phyloP scores from a whole-genome alignment of 1,140 invertebrate genomes.

The Vanessa atalanta region DNA sequence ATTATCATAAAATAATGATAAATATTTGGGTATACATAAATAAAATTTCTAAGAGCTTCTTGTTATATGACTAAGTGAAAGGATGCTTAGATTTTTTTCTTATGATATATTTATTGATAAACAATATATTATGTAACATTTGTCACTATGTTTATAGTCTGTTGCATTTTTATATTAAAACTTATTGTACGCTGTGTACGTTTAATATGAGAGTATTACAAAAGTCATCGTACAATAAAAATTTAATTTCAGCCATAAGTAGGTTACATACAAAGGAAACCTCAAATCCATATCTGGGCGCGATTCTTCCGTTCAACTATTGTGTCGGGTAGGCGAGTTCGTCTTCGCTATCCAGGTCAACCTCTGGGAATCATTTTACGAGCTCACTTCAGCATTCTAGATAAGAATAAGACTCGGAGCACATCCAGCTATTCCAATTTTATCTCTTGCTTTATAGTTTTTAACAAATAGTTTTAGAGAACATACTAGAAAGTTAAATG shows the following conservation, averaged over 20 bases:
- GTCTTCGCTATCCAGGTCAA: conserved; percentile 34
- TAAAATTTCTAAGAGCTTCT: too few species aligned
- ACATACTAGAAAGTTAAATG: neutral
- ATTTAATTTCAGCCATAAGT: conserved; percentile 35
- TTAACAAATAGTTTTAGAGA: neutral
- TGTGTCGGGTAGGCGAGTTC: conserved; percentile 35
- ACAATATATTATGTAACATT: too few species aligned
- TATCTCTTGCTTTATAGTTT: neutral
- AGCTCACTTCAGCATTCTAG: conserved; percentile 34
- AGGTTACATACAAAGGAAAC: conserved; percentile 36
- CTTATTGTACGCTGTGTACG: too few species aligned
- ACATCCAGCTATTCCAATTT: conserved; percentile 27
- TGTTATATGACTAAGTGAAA: too few species aligned
- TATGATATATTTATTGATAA: too few species aligned
- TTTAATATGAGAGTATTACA: too few species aligned
- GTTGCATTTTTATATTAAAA: too few species aligned
- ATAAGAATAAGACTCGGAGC: conserved; percentile 27
- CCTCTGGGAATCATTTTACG: conserved; percentile 35
- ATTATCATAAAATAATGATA: too few species aligned
- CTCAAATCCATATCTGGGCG: conserved; percentile 36
- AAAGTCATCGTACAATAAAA: conserved; percentile 6
- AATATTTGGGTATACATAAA: too few species aligned
- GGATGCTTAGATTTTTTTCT: too few species aligned
- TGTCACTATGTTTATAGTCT: too few species aligned
- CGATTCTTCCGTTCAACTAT: conserved; percentile 29